Percentiles rank a stretch among this genome's conserved stretches.
These are phyloP conservation scores for Tethea ocularis DNA, from an alignment of 2,888 invertebrate genomes.

Conservation along the genomic window DNA sequence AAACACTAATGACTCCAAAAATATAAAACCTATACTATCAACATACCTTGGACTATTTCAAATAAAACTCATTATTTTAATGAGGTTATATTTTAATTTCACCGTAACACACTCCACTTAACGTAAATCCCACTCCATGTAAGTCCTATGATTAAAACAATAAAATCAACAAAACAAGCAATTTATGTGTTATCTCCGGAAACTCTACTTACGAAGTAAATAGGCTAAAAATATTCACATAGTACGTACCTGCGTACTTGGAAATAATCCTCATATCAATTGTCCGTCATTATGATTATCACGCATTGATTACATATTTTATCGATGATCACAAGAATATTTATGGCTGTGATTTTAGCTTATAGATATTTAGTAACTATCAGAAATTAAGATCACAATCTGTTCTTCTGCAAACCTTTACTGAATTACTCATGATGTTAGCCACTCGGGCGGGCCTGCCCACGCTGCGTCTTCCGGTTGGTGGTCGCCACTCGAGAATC, in stretches of 20 bases:
- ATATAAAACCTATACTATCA: not conserved
- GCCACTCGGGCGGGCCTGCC: no score
- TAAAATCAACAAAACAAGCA: conserved; percentile 8
- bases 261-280: conserved; percentile 46
- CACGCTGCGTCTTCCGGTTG: no score
- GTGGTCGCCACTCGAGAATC: no score
- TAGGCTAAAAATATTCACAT: conserved; percentile 34
- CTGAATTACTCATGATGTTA: not conserved
- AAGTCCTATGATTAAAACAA: not conserved
- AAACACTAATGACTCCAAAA: not conserved
- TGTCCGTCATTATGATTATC: conserved; percentile 44
- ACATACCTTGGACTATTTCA: not conserved
- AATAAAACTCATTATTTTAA: not conserved
- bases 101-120: not conserved
- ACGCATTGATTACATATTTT: conserved; percentile 42
- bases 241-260: conserved; percentile 17
- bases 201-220: conserved; percentile 18
- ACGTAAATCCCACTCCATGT: not conserved
- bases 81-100: not conserved
- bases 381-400: conserved; percentile 14
- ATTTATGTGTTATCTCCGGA: conserved; percentile 27
- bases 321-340: conserved; percentile 45
- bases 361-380: conserved; percentile 30
- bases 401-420: not conserved
- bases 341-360: conserved; percentile 46